phyloP scores from a whole-genome alignment of 1,140 invertebrate genomes.

The Halyomorpha halys region DNA sequence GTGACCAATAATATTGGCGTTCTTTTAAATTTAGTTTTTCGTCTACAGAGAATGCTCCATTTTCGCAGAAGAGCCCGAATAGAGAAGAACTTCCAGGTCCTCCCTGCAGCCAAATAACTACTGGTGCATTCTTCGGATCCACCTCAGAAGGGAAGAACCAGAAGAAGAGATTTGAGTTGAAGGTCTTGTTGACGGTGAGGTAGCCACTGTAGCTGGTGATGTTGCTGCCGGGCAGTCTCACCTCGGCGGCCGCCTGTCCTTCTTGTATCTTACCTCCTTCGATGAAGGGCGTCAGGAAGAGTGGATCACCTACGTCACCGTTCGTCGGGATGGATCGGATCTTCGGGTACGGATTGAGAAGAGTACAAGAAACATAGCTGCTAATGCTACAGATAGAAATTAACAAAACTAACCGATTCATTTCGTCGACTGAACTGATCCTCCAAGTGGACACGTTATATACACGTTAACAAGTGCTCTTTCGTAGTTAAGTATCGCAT shows the following conservation, averaged over 20 bases:
- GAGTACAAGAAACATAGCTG: too few relatives aligned
- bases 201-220: constrained; percentile 48
- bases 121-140: constrained; percentile 42
- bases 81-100: constrained; percentile 59
- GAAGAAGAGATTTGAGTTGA: constrained; percentile 54
- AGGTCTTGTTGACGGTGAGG: constrained; percentile 57
- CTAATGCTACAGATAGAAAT: too few relatives aligned
- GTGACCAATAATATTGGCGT: constrained; percentile 35
- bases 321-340: not conserved
- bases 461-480: too few relatives aligned
- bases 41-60: constrained; percentile 37
- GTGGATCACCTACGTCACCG: constrained; percentile 20
- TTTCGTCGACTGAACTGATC: too few relatives aligned
- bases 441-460: too few relatives aligned
- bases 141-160: constrained; percentile 62
- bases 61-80: constrained; percentile 60
- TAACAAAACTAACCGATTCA: too few relatives aligned
- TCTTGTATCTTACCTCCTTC: constrained; percentile 23
- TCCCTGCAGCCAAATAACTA: constrained; percentile 66
- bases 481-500: too few relatives aligned
- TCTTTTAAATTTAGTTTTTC: constrained; percentile 52
- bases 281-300: constrained; percentile 29
- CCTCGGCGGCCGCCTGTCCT: constrained; percentile 22
- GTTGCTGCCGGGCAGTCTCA: constrained; percentile 19
- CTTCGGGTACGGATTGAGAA: too few relatives aligned